Percentiles rank a stretch among this genome's conserved stretches.
Conservation (phyloP, 2,888 invertebrate genomes). For the Noctua pronuba region DNA sequence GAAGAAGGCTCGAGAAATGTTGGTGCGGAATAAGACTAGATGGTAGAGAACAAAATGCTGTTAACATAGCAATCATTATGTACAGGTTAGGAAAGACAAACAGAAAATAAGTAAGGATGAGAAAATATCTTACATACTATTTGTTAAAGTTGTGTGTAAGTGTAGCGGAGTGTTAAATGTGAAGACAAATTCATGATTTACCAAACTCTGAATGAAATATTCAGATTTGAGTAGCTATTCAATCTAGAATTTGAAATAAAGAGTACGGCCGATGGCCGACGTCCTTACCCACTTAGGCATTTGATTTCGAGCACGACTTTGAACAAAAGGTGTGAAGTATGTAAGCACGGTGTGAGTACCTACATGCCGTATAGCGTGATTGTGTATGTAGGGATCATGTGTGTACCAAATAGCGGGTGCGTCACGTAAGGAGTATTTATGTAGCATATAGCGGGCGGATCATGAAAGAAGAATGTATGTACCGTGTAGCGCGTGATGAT, state of each 20-base stretch:
- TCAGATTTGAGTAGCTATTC: background rate
- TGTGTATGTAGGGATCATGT: background rate
- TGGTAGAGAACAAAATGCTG: slow-evolving; percentile 65
- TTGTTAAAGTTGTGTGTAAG: slow-evolving; percentile 19
- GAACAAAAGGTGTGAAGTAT: background rate
- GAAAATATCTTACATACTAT: slow-evolving; percentile 24
- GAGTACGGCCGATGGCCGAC: background rate
- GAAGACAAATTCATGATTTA: background rate
- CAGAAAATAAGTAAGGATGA: slow-evolving; percentile 36
- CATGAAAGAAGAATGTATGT: slow-evolving; percentile 64
- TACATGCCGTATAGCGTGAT: background rate
- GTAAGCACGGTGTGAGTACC: background rate
- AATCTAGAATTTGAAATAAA: background rate
- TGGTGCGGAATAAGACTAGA: slow-evolving; percentile 69
- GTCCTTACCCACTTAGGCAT: background rate
- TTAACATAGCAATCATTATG: slow-evolving; percentile 63
- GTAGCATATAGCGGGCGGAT: background rate
- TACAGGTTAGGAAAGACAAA: slow-evolving; percentile 65
- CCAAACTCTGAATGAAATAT: background rate
- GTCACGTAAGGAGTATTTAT: background rate
- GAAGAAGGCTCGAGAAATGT: slow-evolving; percentile 72
- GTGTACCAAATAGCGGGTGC: background rate
- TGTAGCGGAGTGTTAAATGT: slow-evolving; percentile 23
- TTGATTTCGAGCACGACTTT: background rate
- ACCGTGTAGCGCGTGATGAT: slow-evolving; percentile 92